phyloP scores from a whole-genome alignment of 2,888 invertebrate species.

The Heliconius hortense region DNA sequence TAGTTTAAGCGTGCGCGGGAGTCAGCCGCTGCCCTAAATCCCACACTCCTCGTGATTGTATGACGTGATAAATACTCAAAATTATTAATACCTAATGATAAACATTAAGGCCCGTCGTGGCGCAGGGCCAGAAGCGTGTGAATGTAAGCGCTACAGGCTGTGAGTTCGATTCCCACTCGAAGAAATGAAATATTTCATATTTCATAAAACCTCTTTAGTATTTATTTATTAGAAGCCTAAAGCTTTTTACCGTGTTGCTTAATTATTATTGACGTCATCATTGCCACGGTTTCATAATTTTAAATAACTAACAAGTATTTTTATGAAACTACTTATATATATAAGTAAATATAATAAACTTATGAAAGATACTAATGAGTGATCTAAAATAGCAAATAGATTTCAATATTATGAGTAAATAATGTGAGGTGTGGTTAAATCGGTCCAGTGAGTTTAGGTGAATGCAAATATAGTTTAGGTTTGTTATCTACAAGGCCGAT shows the following conservation, averaged over 20 bases:
- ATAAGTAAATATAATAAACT: constrained; percentile 18
- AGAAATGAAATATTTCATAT: too few species aligned
- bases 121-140: too few species aligned
- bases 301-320: neutral
- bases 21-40: constrained; percentile 51
- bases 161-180: too few species aligned
- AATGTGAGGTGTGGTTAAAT: constrained; percentile 37
- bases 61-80: constrained; percentile 53
- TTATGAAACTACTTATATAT: constrained; percentile 7
- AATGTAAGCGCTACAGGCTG: too few species aligned
- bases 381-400: constrained; percentile 22
- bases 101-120: too few species aligned
- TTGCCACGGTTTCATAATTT: neutral
- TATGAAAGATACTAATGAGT: constrained; percentile 24
- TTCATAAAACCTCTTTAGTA: neutral
- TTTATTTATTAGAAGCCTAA: neutral
- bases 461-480: constrained; percentile 41
- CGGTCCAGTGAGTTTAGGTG: constrained; percentile 40
- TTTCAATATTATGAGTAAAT: constrained; percentile 31
- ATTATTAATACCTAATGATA: constrained; percentile 6
- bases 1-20: constrained; percentile 46
- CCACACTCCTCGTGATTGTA: constrained; percentile 58
- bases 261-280: neutral
- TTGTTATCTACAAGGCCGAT: constrained; percentile 47
- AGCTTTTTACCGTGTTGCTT: neutral